phyloP scores from a whole-genome alignment of 2,113 vertebrate genomes.

The Sarotherodon lohbergeri region DNA sequence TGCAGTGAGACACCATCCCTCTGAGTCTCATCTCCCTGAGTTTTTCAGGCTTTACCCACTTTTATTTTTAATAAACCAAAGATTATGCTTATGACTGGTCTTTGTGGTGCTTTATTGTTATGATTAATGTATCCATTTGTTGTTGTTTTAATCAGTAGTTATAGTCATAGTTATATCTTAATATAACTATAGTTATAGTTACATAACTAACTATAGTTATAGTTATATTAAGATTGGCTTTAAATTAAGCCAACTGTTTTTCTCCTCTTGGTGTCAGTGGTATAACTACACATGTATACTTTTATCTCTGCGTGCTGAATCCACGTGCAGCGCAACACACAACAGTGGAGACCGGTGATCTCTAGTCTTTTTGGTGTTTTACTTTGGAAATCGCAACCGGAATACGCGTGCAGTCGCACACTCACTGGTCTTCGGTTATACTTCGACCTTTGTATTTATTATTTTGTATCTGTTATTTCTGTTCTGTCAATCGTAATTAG shows the following conservation, averaged over 20 bases:
- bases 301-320: background rate
- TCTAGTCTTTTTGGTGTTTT: background rate
- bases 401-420: fast-evolving
- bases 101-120: background rate
- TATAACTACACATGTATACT: background rate
- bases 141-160: background rate
- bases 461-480: background rate
- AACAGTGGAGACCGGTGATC: background rate
- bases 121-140: background rate
- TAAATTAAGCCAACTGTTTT: background rate
- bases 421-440: background rate
- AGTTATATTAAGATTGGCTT: background rate
- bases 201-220: background rate
- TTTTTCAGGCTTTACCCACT: background rate
- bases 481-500: background rate
- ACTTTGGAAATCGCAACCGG: background rate
- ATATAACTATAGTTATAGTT: background rate
- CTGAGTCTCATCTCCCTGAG: background rate
- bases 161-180: background rate
- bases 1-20: background rate
- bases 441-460: background rate
- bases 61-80: background rate
- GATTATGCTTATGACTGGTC: background rate
- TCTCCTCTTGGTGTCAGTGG: background rate
- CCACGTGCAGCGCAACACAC: background rate